Evolutionary conservation across 2,113 vertebrate species (phyloP).

Genomic region (Otus sunia): DNA sequence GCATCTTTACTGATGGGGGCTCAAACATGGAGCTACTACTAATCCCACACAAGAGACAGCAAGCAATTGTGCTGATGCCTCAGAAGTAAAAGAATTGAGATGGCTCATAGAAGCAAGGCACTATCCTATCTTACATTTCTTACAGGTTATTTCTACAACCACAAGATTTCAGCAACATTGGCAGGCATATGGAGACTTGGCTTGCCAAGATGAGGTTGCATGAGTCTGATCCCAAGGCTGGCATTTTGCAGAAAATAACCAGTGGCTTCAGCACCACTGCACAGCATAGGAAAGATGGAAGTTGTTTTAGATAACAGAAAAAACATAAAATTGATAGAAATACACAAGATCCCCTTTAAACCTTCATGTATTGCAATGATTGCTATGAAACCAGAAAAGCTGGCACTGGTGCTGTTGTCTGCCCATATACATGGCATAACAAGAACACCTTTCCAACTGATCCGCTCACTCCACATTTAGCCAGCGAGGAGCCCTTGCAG

Average conservation of each 20-base stretch:
- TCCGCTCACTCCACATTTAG: not conserved
- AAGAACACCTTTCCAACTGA: not conserved
- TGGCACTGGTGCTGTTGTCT: not conserved
- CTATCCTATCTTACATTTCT: not conserved
- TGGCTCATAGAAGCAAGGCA: rapidly evolving
- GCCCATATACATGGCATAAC: not conserved
- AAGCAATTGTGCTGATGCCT: not conserved
- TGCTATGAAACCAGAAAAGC: not conserved
- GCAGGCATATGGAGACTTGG: not conserved
- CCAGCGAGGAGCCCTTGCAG: not conserved
- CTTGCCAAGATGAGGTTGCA: not conserved
- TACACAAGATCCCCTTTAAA: not conserved
- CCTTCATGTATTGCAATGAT: not conserved
- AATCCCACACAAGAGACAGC: not conserved
- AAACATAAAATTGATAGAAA: not conserved
- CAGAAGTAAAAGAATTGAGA: not conserved
- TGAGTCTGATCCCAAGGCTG: not conserved
- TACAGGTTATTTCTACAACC: not conserved
- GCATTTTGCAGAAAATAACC: not conserved
- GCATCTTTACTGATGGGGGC: not conserved
- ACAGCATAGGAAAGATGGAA: not conserved
- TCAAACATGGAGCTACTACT: not conserved
- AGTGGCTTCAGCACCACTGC: not conserved
- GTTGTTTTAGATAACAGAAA: not conserved
- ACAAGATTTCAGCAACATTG: not conserved